phyloP scores from a whole-genome alignment of 2,888 invertebrate species.

The Agrilus cyanescens region DNA sequence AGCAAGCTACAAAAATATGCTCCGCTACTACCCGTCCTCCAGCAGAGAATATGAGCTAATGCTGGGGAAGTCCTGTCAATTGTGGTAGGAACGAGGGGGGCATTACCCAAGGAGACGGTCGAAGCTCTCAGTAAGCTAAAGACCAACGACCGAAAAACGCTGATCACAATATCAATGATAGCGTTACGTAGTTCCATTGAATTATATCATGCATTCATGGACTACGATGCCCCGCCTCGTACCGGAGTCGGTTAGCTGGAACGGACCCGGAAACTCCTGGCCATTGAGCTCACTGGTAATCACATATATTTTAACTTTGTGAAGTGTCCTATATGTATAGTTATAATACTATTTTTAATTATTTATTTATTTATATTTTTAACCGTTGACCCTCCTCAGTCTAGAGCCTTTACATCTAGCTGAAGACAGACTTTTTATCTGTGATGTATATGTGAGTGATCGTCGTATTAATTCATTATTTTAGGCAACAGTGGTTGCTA shows the following conservation, averaged over 20 bases:
- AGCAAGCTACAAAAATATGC: slow-evolving; percentile 21
- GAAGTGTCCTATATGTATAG: not conserved
- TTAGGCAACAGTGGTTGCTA: too few relatives aligned
- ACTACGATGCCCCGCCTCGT: slow-evolving; percentile 17
- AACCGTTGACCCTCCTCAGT: too few relatives aligned
- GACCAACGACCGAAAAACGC: slow-evolving; percentile 12
- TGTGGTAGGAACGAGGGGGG: slow-evolving; percentile 25
- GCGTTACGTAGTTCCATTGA: slow-evolving; percentile 21
- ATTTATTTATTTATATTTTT: not conserved
- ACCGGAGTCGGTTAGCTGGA: not conserved
- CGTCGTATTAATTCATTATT: too few relatives aligned
- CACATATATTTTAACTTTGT: not conserved
- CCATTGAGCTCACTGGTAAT: not conserved
- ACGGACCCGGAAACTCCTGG: slow-evolving; percentile 1
- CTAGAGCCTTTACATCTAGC: too few relatives aligned
- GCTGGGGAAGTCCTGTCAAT: slow-evolving; percentile 21
- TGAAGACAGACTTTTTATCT: too few relatives aligned
- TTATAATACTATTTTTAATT: not conserved
- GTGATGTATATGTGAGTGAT: too few relatives aligned
- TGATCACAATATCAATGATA: slow-evolving; percentile 16
- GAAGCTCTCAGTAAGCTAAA: slow-evolving; percentile 14
- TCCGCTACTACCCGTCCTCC: slow-evolving; percentile 15
- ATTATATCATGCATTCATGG: slow-evolving; percentile 22
- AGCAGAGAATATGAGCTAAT: slow-evolving; percentile 6
- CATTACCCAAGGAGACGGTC: slow-evolving; percentile 22